These are phyloP conservation scores for Crotalus viridis DNA, from an alignment of 2,113 vertebrate species.

Conservation along the genomic window DNA sequence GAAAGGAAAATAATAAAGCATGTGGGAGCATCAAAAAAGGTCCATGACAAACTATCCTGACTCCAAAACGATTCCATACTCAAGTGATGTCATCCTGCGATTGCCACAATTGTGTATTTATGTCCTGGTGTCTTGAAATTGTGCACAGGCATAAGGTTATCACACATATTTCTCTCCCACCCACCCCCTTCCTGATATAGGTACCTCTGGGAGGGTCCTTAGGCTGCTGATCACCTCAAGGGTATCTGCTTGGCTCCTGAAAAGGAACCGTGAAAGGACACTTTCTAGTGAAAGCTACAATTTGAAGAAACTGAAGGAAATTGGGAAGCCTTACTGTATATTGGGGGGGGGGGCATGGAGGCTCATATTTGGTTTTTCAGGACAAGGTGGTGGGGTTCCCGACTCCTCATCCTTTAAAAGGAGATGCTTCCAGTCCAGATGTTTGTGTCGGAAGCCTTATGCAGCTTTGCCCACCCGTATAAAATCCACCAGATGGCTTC, in stretches of 20 bases:
- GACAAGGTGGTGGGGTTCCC: background rate
- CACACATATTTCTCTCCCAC: background rate
- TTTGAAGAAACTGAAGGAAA: background rate
- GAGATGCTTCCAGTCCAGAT: background rate
- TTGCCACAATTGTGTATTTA: background rate
- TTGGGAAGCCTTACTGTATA: background rate
- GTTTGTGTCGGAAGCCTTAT: background rate
- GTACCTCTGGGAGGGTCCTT: background rate
- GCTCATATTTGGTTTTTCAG: background rate
- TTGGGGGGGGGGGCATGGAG: background rate
- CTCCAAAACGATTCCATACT: background rate
- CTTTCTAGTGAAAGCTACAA: background rate
- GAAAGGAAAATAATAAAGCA: background rate
- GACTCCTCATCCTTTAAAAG: background rate
- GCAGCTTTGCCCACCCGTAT: background rate
- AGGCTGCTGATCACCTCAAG: background rate
- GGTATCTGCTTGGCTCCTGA: background rate
- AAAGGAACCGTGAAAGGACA: background rate
- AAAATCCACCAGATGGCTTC: background rate
- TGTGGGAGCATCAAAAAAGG: background rate
- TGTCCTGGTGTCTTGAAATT: background rate
- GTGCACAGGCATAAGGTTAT: background rate
- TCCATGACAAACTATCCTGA: background rate
- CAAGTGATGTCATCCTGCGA: background rate
- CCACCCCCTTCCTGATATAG: background rate